These are phyloP conservation scores for Tetropium fuscum DNA, from an alignment of 2,888 invertebrate species.

Conservation along the genomic window DNA sequence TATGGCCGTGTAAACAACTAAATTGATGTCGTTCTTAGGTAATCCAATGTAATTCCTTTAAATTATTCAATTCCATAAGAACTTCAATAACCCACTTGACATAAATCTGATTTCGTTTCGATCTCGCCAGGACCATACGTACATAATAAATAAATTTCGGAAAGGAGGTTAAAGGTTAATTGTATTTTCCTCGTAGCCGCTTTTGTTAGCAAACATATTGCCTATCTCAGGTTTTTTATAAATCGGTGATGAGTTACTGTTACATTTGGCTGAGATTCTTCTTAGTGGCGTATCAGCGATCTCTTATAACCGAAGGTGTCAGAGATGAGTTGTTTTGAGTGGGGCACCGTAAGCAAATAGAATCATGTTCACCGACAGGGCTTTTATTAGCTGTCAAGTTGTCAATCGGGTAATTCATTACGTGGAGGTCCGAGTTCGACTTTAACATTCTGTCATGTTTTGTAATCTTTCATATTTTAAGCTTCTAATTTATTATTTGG, in stretches of 20 bases:
- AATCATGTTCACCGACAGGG: constrained; percentile 58
- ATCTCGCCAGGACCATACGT: no score
- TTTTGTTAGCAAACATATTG: constrained; percentile 11
- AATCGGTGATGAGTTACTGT: constrained; percentile 18
- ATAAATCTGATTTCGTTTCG: no score
- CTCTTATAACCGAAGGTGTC: constrained; percentile 41
- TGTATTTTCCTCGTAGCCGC: constrained; percentile 5
- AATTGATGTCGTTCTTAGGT: no score
- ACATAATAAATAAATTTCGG: neutral
- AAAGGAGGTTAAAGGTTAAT: constrained; percentile 17
- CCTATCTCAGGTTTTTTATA: constrained; percentile 9
- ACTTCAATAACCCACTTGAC: no score
- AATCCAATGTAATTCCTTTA: no score
- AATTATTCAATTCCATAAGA: no score
- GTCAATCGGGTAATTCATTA: constrained; percentile 61
- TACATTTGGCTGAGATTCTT: constrained; percentile 13
- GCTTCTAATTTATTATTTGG: constrained; percentile 20
- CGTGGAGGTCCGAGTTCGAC: constrained; percentile 49
- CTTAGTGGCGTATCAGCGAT: constrained; percentile 35
- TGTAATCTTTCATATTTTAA: constrained; percentile 18
- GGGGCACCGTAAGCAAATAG: constrained; percentile 55
- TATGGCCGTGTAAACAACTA: no score
- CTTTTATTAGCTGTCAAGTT: constrained; percentile 62
- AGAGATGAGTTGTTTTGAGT: constrained; percentile 52
- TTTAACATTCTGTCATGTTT: constrained; percentile 34